Conservation (phyloP, 2,797 vertebrate genomes). For the Intellagama lesueurii region DNA sequence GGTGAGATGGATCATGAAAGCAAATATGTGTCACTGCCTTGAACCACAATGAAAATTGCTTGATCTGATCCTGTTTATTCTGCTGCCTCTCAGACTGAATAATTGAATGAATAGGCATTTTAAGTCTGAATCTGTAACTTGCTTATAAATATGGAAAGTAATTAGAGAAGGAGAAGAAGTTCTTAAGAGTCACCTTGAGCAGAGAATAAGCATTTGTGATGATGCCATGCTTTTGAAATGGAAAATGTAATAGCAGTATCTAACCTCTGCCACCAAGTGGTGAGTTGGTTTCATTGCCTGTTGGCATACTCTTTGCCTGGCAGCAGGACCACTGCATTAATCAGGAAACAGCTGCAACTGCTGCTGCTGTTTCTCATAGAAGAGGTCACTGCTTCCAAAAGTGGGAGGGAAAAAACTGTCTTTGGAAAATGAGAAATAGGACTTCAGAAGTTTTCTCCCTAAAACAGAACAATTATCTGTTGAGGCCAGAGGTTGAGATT, state of each 20-base stretch:
- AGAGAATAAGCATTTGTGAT: neutral
- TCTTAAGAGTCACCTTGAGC: conserved; percentile 69
- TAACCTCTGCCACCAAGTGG: conserved; percentile 67
- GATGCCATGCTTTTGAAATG: conserved; percentile 23
- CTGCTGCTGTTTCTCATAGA: neutral
- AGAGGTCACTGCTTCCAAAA: conserved; percentile 22
- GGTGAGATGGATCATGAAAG: neutral
- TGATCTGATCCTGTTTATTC: conserved; percentile 58
- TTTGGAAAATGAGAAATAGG: conserved; percentile 1
- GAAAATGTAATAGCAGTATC: neutral
- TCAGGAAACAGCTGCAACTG: neutral
- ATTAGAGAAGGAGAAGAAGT: conserved; percentile 47
- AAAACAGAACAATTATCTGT: neutral
- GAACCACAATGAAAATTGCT: conserved; percentile 18
- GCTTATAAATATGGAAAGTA: conserved; percentile 52
- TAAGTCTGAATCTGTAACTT: conserved; percentile 55
- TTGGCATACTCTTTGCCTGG: neutral
- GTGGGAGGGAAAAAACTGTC: neutral
- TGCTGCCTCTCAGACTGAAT: conserved; percentile 33
- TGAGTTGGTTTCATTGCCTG: conserved; percentile 27
- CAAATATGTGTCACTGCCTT: neutral
- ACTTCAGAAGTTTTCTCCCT: neutral
- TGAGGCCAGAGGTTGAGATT: neutral
- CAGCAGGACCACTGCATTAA: neutral
- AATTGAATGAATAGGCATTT: conserved; percentile 53